phyloP scores from a whole-genome alignment of 2,797 vertebrate genomes.

The Phataginus tetradactyla region DNA sequence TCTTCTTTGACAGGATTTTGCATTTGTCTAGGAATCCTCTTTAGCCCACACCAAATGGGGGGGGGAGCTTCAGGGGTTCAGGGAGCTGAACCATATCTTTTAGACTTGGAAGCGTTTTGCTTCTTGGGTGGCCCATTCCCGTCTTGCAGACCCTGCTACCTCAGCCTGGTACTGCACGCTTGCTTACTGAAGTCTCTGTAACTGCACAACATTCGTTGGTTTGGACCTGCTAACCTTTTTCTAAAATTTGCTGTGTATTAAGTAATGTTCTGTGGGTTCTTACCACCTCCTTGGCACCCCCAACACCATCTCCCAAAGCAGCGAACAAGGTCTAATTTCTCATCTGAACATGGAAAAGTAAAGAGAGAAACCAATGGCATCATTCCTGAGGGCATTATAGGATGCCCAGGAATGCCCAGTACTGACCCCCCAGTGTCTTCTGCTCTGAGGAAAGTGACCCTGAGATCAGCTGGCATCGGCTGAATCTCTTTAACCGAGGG shows the following conservation, averaged over 20 bases:
- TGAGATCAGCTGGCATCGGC: fast-evolving
- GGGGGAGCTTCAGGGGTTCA: no score
- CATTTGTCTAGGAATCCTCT: no score
- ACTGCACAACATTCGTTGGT: not conserved
- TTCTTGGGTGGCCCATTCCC: not conserved
- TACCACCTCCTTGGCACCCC: not conserved
- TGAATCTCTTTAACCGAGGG: not conserved
- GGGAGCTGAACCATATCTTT: no score
- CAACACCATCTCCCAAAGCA: no score
- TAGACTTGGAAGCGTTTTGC: no score
- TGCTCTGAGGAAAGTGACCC: not conserved
- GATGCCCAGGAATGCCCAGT: no score
- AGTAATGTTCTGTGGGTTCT: not conserved
- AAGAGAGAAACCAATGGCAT: not conserved
- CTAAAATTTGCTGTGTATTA: not conserved
- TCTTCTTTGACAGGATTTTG: no score
- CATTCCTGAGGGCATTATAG: not conserved
- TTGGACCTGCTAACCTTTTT: not conserved
- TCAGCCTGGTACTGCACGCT: no score
- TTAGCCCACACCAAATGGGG: no score
- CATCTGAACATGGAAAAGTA: not conserved
- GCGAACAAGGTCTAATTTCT: not conserved
- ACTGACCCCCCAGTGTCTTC: not conserved
- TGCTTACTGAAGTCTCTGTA: not conserved
- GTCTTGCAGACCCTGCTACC: no score